Percentiles rank a stretch among this genome's conserved stretches.
These are phyloP conservation scores for Salvelinus alpinus DNA, from an alignment of 2,113 vertebrate species.

Conservation along the genomic window DNA sequence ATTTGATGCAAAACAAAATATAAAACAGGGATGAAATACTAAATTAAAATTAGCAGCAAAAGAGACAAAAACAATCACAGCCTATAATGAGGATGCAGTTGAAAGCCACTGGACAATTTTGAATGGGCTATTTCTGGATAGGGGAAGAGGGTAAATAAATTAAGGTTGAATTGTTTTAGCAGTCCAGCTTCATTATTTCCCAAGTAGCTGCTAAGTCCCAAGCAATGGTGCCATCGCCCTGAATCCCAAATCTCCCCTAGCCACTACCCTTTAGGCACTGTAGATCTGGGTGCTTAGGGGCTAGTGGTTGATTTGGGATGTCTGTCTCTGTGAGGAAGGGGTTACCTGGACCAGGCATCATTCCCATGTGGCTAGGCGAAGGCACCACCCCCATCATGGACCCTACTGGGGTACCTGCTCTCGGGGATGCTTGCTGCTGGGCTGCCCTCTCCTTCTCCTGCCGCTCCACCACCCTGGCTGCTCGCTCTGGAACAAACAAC, in stretches of 20 bases:
- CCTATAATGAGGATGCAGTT: conserved; percentile 9
- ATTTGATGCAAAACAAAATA: conserved; percentile 20
- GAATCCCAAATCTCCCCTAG: no score
- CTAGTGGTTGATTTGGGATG: no score
- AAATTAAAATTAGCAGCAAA: conserved; percentile 44
- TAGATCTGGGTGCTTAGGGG: no score
- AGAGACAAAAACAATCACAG: conserved; percentile 32
- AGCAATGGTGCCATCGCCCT: conserved; percentile 65
- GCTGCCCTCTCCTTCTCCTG: conserved; percentile 95
- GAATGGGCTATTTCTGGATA: conserved; percentile 13
- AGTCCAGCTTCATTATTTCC: conserved; percentile 57
- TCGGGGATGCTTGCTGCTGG: conserved; percentile 92
- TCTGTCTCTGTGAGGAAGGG: conserved; percentile 45
- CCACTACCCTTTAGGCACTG: no score
- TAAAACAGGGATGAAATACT: conserved; percentile 20
- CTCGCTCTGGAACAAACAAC: conserved; percentile 84
- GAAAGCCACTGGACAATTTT: conserved; percentile 5
- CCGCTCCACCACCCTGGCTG: conserved; percentile 98
- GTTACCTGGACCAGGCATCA: conserved; percentile 98
- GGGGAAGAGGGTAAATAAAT: conserved; percentile 26
- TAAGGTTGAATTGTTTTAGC: conserved; percentile 35
- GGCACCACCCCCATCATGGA: conserved; percentile 98
- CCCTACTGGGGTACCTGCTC: conserved; percentile 98
- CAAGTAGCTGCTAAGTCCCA: conserved; percentile 59
- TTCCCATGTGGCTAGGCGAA: conserved; percentile 97